These are phyloP conservation scores for Proteles cristata DNA, from an alignment of 2,113 vertebrate genomes.

Conservation along the genomic window DNA sequence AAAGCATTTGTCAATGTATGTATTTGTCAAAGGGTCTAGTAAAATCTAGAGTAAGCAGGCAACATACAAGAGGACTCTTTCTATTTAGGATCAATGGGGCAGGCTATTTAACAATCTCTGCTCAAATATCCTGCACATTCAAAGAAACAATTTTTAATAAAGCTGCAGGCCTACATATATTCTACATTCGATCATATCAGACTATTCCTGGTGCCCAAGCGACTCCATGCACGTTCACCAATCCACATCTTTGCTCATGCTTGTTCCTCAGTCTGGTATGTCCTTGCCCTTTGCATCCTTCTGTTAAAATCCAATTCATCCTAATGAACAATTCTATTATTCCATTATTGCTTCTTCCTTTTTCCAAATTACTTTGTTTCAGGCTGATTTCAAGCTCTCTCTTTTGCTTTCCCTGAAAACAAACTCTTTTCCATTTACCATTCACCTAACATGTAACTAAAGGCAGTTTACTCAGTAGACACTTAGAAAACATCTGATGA, in stretches of 20 bases:
- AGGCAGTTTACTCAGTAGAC: neutral
- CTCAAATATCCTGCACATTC: neutral
- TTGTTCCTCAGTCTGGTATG: neutral
- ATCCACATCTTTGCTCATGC: neutral
- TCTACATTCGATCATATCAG: neutral
- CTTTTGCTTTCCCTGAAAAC: neutral
- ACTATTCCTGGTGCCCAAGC: neutral
- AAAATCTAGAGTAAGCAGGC: neutral
- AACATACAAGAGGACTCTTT: rapidly evolving
- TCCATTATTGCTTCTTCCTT: neutral
- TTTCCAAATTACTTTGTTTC: neutral
- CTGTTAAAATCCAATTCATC: neutral
- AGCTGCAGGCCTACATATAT: neutral
- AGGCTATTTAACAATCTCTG: neutral
- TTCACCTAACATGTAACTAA: neutral
- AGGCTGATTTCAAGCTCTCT: neutral
- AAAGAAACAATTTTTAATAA: neutral
- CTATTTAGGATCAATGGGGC: neutral
- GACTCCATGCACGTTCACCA: neutral
- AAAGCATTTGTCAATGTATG: neutral
- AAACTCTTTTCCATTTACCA: neutral
- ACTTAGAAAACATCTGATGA: neutral
- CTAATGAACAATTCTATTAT: neutral
- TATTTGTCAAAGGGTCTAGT: neutral
- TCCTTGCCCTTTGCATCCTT: neutral